Evolutionary conservation across 1,140 invertebrate genomes (phyloP).

Genomic region (Magallana angulata): DNA sequence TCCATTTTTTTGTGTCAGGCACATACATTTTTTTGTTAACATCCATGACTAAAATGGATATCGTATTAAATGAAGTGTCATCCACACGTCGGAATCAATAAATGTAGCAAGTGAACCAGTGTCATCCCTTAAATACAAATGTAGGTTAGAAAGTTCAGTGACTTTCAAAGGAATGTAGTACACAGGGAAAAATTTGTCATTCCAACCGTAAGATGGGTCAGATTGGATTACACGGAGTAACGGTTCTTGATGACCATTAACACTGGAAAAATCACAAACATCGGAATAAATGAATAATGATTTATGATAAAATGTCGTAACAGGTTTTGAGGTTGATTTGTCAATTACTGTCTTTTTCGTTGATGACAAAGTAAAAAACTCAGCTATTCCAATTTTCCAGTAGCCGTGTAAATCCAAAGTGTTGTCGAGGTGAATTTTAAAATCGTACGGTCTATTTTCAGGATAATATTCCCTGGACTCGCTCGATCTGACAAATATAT

Average conservation of each 20-base stretch:
- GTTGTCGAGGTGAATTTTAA: background rate
- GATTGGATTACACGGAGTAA: background rate
- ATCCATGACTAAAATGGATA: slow-evolving; percentile 23
- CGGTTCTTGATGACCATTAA: background rate
- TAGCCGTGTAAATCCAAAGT: background rate
- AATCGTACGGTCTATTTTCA: too few relatives aligned
- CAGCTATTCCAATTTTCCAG: slow-evolving; percentile 18
- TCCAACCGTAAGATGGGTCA: background rate
- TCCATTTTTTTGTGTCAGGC: background rate
- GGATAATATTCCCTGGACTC: background rate
- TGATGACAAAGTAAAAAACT: background rate
- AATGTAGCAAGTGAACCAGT: background rate
- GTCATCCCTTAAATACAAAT: slow-evolving; percentile 27
- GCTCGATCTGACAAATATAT: background rate
- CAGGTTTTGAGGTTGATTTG: background rate
- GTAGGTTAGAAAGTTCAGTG: background rate
- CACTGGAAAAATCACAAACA: background rate
- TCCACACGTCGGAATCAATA: background rate
- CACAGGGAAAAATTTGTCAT: background rate
- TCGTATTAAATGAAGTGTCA: slow-evolving; percentile 28
- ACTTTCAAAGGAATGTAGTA: slow-evolving; percentile 17
- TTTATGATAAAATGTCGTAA: slow-evolving; percentile 14
- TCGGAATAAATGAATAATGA: background rate
- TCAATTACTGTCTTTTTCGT: background rate
- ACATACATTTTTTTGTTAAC: background rate